Base-by-base conservation (phyloP, 1,140 invertebrate genomes). In the Lasaia peninsularis region DNA sequence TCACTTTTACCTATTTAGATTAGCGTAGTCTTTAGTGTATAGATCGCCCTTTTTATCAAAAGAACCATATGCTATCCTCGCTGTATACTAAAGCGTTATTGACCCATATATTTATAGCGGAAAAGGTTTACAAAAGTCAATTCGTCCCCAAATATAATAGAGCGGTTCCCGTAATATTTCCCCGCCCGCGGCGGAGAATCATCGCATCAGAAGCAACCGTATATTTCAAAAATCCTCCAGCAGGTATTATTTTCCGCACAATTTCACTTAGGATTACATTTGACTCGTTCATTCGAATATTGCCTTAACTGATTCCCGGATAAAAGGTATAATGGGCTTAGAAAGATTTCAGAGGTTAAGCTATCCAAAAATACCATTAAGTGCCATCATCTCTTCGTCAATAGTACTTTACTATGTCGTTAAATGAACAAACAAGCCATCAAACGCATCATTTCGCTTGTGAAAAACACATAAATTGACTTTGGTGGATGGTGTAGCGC, bases 401-500 rank as follows among this genome's bases (percentile, higher is more conserved):
- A 63, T 70, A 24, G 51, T 62, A 44, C 63, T 67, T 71, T 63
- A 71, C 54, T 69, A 54, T 58, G 58, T 52, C 62, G 67, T 75
- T 70, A 73, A 73, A 53, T 60, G 52, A 60, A 53, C 51, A 32
- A 56, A 61, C 58, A 58, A 21, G 56, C 55, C 67, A 75, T 72
- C 73, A 79, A 75, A 75, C 67, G 64, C 68, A 72, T 67, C 69
- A 73, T 69, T 69, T 65, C 55, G 60, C 55, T 58, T 52, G 59
- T 55, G 65, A 74, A 81, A 77, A 79, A 84, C 77, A 80, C 73
- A 80, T 81, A 81, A 78, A 80, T 14, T 14, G 6, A 54, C 33
- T 28, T 53, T 9, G 9, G 12, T 2, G 2, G 12, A 9, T 12
- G 4, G 14, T 34, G 14, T 16, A 40, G 35, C 7, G 16, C 35